Conservation (phyloP, 2,888 invertebrate genomes). For the Peribatodes rhomboidaria region DNA sequence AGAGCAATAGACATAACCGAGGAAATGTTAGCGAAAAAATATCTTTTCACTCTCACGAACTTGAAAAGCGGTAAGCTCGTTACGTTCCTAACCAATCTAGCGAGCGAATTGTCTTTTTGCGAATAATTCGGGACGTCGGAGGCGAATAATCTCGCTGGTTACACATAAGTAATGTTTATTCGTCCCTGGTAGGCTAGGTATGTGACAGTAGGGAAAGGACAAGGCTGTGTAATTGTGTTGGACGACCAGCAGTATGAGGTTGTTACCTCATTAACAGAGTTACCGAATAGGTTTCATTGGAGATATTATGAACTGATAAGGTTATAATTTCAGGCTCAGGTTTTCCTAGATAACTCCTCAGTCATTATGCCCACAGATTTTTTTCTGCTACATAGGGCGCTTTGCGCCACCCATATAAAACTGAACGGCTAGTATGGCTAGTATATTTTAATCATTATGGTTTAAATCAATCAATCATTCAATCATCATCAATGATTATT, state of each 20-base stretch:
- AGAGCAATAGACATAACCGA: conserved; percentile 20
- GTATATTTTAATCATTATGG: too few relatives aligned
- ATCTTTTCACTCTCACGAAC: conserved; percentile 23
- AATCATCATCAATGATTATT: too few relatives aligned
- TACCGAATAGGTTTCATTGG: background rate
- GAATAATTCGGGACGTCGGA: conserved; percentile 42
- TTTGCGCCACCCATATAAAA: too few relatives aligned
- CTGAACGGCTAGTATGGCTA: too few relatives aligned
- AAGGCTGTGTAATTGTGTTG: background rate
- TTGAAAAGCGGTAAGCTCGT: conserved; percentile 36
- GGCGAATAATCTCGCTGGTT: conserved; percentile 42
- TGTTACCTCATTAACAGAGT: background rate
- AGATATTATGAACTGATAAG: too few relatives aligned
- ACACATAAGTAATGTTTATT: conserved; percentile 44
- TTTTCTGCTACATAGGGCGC: too few relatives aligned
- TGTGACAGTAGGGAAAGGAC: background rate
- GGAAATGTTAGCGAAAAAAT: conserved; percentile 27
- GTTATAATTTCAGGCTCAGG: too few relatives aligned
- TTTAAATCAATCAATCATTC: too few relatives aligned
- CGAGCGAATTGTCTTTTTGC: conserved; percentile 42
- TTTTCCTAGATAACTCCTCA: too few relatives aligned
- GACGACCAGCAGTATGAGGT: background rate
- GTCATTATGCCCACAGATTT: too few relatives aligned
- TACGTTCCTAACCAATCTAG: conserved; percentile 39
- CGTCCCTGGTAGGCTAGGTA: conserved; percentile 13